These are phyloP conservation scores for Melinaea menophilus DNA, from an alignment of 2,888 invertebrate genomes.

Conservation along the genomic window DNA sequence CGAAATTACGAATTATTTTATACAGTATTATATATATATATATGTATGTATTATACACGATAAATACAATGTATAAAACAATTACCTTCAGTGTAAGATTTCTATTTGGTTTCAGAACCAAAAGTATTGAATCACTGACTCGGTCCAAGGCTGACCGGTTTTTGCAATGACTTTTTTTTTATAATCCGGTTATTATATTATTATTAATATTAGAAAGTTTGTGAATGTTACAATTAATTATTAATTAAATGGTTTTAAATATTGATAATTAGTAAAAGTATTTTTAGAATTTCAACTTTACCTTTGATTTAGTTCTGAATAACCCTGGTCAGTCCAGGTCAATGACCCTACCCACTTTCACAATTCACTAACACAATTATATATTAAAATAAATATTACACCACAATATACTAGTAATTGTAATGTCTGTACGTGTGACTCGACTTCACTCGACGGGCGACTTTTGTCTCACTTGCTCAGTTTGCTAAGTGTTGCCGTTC, in stretches of 20 bases:
- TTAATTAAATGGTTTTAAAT: too few species aligned
- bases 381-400: constrained; percentile 44
- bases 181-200: constrained; percentile 21
- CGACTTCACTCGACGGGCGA: constrained; percentile 56
- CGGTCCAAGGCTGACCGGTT: constrained; percentile 51
- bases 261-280: too few species aligned
- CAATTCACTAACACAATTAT: constrained; percentile 1
- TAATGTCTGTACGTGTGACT: constrained; percentile 44
- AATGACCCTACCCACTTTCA: constrained; percentile 48
- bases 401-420: constrained; percentile 46
- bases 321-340: constrained; percentile 43
- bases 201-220: constrained; percentile 3
- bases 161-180: constrained; percentile 45
- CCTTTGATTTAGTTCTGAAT: not conserved
- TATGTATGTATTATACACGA: too few species aligned
- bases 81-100: not conserved
- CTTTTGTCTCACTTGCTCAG: constrained; percentile 64
- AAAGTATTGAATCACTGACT: constrained; percentile 22
- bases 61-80: too few species aligned
- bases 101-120: constrained; percentile 9
- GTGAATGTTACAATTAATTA: not conserved
- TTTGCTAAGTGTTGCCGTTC: constrained; percentile 28
- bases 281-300: too few species aligned
- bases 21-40: too few species aligned
- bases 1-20: too few species aligned